A percentile compares a stretch with the other conserved stretches of the same genome.
These are phyloP conservation scores for Crocallis elinguaria DNA, from an alignment of 2,888 invertebrate species.

Conservation along the genomic window DNA sequence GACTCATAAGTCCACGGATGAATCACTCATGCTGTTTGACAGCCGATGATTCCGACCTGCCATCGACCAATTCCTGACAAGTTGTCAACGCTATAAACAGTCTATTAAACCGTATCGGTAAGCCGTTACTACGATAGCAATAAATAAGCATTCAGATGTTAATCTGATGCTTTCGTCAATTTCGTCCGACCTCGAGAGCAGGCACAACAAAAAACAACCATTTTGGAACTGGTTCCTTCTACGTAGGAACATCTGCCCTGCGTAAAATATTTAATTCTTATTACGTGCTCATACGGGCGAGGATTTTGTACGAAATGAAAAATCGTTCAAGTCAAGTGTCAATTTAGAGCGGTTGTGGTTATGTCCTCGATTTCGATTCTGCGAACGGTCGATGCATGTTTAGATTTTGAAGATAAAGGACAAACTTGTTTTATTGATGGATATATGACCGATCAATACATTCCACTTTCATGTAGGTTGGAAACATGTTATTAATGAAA, in stretches of 20 bases:
- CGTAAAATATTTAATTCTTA: slow-evolving; percentile 8
- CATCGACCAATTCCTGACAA: too few relatives aligned
- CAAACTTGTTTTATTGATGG: slow-evolving; percentile 3
- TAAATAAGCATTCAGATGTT: not conserved
- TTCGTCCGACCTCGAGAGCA: not conserved
- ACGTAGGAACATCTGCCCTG: slow-evolving; percentile 1
- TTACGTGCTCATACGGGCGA: slow-evolving; percentile 9
- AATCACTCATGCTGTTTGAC: too few relatives aligned
- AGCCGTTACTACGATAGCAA: not conserved
- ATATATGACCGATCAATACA: slow-evolving; percentile 13
- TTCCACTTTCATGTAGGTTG: slow-evolving; percentile 9
- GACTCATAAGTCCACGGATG: too few relatives aligned
- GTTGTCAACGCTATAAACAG: too few relatives aligned
- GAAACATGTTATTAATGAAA: slow-evolving; percentile 15
- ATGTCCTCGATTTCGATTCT: slow-evolving; percentile 40
- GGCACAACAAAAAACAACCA: not conserved
- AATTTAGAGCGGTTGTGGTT: slow-evolving; percentile 37
- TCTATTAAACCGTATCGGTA: not conserved
- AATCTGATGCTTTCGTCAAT: not conserved
- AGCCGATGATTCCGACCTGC: too few relatives aligned
- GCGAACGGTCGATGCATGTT: slow-evolving; percentile 17
- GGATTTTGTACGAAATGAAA: slow-evolving; percentile 29
- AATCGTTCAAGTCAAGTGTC: slow-evolving; percentile 27
- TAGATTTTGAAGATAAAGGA: slow-evolving; percentile 16
- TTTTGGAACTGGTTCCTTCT: slow-evolving; percentile 22